Base-by-base conservation (phyloP, 2,888 invertebrate genomes). In the Microctonus hyperodae region DNA sequence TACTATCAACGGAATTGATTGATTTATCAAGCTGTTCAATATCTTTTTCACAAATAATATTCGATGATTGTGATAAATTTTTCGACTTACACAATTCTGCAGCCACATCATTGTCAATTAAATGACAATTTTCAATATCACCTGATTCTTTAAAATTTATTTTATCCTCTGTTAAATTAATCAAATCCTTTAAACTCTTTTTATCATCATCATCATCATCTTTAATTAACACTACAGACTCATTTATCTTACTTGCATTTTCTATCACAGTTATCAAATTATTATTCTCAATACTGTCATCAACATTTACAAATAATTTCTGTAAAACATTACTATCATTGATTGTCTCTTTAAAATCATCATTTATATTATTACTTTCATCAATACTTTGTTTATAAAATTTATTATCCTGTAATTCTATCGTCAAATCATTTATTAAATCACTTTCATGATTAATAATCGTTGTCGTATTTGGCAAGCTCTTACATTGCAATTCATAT, bases 381-480 rank as follows among this genome's bases (percentile, higher is more conserved):
- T n/a, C 25, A 20, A 25, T 20, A 55, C 16, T 44, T 20, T 44
- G 13, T 1, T 51, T 31, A 1, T 25, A 59, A n/a, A 20, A 44
- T 11, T 51, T 53, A 51, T 31, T 23, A 1, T 56, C 53, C 10
- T 1, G 58, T 63, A 16, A 65, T 33, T 61, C 60, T 35, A 53
- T 51, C 33, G 59, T 28, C 44, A 48, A 28, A 56, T 60, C 51
- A 60, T 35, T 16, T 44, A 44, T 56, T 55, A 60, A 13, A 44
- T 48, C 57, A 56, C 20, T 20, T 55, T 61, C 50, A 61, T 31
- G 50, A 76, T 75, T 77, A 75, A 77, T 77, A 76, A 75, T 76
- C 75, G 76, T 37, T 20, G 44, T 72, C 72, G 70, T 69, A 73
- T 76, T 79, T 77, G 79, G 77, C 79, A 79, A 68, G 55, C 59